These are phyloP conservation scores for Caenorhabditis japonica DNA, from an alignment of 2,888 invertebrate genomes.

Conservation along the genomic window DNA sequence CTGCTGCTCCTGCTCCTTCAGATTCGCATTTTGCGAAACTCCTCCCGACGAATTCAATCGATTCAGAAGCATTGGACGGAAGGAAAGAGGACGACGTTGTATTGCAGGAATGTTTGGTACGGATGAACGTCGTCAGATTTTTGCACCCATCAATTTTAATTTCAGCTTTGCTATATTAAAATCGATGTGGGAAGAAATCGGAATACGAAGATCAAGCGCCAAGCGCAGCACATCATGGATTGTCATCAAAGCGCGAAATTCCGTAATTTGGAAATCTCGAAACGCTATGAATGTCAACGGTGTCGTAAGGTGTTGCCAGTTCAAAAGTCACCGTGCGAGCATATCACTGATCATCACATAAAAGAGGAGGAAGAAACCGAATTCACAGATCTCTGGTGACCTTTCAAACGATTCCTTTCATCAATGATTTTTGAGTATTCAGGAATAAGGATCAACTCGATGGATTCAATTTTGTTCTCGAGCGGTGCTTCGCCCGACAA, in stretches of 20 bases:
- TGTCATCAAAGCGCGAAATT: conserved; percentile 2
- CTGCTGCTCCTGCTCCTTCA: no score
- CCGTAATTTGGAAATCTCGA: neutral
- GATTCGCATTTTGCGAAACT: conserved; percentile 19
- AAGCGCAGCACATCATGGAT: conserved; percentile 21
- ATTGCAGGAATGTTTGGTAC: neutral
- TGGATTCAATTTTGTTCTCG: conserved; percentile 14
- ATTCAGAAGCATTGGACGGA: conserved; percentile 8
- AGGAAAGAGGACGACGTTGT: conserved; percentile 7
- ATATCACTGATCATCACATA: conserved; percentile 26
- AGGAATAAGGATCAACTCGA: conserved; percentile 16
- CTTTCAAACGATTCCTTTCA: no score
- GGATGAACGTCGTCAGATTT: neutral
- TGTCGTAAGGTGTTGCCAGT: conserved; percentile 18
- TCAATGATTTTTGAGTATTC: conserved; percentile 1
- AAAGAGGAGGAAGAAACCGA: neutral
- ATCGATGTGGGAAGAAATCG: conserved; percentile 25
- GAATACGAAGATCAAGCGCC: conserved; percentile 21
- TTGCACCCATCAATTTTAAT: neutral
- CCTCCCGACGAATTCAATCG: conserved; percentile 7
- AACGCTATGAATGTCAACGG: conserved; percentile 28
- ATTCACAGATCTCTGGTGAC: conserved; percentile 39
- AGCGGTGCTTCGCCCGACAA: conserved; percentile 21
- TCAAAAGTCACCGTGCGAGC: conserved; percentile 41
- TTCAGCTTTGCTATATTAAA: conserved; percentile 15